These are phyloP conservation scores for Spatulosminthurus flaviceps DNA, from an alignment of 2,888 invertebrate genomes.

Conservation along the genomic window DNA sequence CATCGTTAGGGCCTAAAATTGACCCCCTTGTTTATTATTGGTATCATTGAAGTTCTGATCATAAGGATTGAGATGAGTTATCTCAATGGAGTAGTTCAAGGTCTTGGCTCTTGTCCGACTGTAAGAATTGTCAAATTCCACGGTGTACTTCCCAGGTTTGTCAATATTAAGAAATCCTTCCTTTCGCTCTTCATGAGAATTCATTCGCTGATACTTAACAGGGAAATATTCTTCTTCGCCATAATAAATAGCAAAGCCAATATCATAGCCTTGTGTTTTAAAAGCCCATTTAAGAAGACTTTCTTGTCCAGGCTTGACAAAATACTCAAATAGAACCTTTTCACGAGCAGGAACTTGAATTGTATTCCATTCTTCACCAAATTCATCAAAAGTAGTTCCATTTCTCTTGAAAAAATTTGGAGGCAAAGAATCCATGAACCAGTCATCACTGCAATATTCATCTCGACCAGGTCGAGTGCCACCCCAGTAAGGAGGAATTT, in stretches of 20 bases:
- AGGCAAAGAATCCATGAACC: slow-evolving; percentile 49
- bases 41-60: too few species aligned
- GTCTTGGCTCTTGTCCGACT: slow-evolving; percentile 45
- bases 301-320: not conserved
- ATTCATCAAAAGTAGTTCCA: slow-evolving; percentile 42
- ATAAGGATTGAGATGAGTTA: too few species aligned
- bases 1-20: too few species aligned
- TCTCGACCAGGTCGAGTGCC: slow-evolving; percentile 44
- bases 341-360: slow-evolving; percentile 50
- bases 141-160: slow-evolving; percentile 40
- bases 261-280: slow-evolving; percentile 50
- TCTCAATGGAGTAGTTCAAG: slow-evolving; percentile 44
- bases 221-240: slow-evolving; percentile 39
- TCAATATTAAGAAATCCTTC: slow-evolving; percentile 37
- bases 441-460: slow-evolving; percentile 49
- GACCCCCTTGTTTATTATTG: too few species aligned
- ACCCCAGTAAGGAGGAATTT: slow-evolving; percentile 51
- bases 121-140: slow-evolving; percentile 49
- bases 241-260: slow-evolving; percentile 47
- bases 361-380: slow-evolving; percentile 51
- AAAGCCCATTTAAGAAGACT: slow-evolving; percentile 42
- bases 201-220: slow-evolving; percentile 33
- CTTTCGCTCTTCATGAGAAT: slow-evolving; percentile 42
- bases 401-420: slow-evolving; percentile 46
- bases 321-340: slow-evolving; percentile 45